A percentile compares a stretch with the other conserved stretches of the same genome.
phyloP scores from a whole-genome alignment of 2,113 vertebrate species.

The Aldabrachelys gigantea region DNA sequence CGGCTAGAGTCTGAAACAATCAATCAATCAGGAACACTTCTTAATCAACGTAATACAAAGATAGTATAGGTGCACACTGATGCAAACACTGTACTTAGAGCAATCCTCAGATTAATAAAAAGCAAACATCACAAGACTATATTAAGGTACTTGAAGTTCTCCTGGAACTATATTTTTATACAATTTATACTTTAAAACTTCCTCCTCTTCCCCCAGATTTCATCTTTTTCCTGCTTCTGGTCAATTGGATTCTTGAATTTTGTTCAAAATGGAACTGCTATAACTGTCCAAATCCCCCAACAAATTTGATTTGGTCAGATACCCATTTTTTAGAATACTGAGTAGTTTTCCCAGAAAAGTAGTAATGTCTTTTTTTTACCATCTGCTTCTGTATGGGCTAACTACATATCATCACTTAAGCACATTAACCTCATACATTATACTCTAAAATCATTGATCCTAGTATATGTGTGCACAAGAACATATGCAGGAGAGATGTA shows the following conservation, averaged over 20 bases:
- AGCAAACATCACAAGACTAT: neutral
- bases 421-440: neutral
- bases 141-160: neutral
- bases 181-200: neutral
- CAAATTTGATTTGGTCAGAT: neutral
- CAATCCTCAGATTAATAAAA: neutral
- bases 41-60: neutral
- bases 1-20: constrained; percentile 81
- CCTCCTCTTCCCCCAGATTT: neutral
- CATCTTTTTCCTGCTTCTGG: neutral
- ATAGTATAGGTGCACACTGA: neutral
- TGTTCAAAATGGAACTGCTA: neutral
- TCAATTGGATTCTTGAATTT: neutral
- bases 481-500: neutral
- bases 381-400: neutral
- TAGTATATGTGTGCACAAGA: neutral
- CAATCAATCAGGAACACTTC: constrained; percentile 24
- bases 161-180: neutral
- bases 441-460: neutral
- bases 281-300: neutral
- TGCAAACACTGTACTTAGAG: neutral
- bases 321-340: neutral
- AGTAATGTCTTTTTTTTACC: neutral
- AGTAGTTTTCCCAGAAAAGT: neutral
- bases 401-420: neutral